Conservation (phyloP, 2,888 invertebrate species). For the Drosophila gaucha region DNA sequence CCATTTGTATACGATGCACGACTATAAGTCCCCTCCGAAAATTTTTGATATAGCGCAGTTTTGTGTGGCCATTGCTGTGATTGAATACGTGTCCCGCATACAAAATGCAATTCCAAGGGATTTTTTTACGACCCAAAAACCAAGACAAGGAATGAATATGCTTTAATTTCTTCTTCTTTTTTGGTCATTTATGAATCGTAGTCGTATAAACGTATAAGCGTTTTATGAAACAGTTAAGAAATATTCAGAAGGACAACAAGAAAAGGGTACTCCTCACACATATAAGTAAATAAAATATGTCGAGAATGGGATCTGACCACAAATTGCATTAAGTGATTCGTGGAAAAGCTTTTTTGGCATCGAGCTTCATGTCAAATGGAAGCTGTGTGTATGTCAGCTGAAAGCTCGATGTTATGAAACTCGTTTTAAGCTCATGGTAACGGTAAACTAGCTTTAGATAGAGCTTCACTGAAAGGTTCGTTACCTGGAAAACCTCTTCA, state of each 20-base stretch:
- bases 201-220: conserved; percentile 70
- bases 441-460: conserved; percentile 33
- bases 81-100: conserved; percentile 73
- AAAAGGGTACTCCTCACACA: conserved; percentile 18
- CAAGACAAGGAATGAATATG: conserved; percentile 42
- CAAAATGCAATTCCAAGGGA: conserved; percentile 60
- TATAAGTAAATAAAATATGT: conserved; percentile 17
- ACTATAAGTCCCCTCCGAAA: conserved; percentile 39
- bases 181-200: conserved; percentile 52
- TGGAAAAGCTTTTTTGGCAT: conserved; percentile 32
- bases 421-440: neutral
- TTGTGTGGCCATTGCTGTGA: conserved; percentile 81
- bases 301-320: no score
- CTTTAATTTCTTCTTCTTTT: conserved; percentile 10
- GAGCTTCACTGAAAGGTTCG: conserved; percentile 22
- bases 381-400: conserved; percentile 14
- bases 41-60: conserved; percentile 79
- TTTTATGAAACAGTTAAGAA: conserved; percentile 58
- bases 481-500: conserved; percentile 29
- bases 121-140: conserved; percentile 57
- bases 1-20: conserved; percentile 75
- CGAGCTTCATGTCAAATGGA: conserved; percentile 13
- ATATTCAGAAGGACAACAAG: conserved; percentile 4
- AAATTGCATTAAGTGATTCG: neutral
- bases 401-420: conserved; percentile 41